These are phyloP conservation scores for Neosilurus hyrtlii DNA, from an alignment of 2,797 vertebrate genomes.

Conservation along the genomic window DNA sequence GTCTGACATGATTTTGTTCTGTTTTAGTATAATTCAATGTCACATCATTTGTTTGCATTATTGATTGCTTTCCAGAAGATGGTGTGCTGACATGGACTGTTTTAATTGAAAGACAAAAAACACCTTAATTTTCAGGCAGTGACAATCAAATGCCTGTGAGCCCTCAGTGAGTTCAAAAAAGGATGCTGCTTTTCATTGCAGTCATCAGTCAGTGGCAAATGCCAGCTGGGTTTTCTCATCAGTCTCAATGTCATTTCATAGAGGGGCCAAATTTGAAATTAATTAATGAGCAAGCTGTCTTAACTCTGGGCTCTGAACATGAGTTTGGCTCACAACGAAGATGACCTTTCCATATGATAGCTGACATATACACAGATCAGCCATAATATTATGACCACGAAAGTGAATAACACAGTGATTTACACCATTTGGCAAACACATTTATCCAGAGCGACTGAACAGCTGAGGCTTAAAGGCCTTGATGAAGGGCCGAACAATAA, in stretches of 20 bases:
- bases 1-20: neutral
- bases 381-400: too few relatives aligned
- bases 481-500: too few relatives aligned
- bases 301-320: constrained; percentile 22
- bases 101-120: neutral
- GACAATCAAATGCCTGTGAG: constrained; percentile 1
- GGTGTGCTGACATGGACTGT: neutral
- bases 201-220: constrained; percentile 44
- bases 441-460: too few relatives aligned
- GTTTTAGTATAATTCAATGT: neutral
- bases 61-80: neutral
- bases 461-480: too few relatives aligned
- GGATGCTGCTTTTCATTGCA: neutral
- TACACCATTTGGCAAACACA: too few relatives aligned
- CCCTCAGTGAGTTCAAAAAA: constrained; percentile 6
- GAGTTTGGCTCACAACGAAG: constrained; percentile 14
- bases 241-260: constrained; percentile 43
- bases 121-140: neutral
- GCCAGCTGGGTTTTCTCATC: constrained; percentile 45
- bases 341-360: constrained; percentile 21
- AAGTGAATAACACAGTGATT: too few relatives aligned
- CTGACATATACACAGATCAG: constrained; percentile 26
- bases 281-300: constrained; percentile 47
- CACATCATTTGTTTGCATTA: neutral
- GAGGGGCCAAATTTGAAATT: constrained; percentile 36